A percentile compares a stretch with the other conserved stretches of the same genome.
Evolutionary conservation across 2,113 vertebrate genomes (phyloP).

Genomic region (Chionodraco myersi): DNA sequence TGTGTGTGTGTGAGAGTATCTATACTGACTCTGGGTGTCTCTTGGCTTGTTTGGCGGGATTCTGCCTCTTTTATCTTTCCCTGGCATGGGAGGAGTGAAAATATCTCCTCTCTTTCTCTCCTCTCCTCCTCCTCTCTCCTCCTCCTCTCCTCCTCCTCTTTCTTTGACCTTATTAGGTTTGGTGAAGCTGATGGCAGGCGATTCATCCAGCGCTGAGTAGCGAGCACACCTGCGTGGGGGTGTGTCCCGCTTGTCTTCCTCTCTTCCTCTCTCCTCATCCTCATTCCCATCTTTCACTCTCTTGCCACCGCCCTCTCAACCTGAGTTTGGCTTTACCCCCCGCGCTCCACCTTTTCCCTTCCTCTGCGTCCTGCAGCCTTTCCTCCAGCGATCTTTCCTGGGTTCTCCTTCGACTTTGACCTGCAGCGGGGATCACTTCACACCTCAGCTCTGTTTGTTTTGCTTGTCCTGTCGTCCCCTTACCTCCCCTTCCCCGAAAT

Average conservation of each 20-base stretch:
- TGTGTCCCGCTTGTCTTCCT: conserved; percentile 50
- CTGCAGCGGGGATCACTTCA: conserved; percentile 80
- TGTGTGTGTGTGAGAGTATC: not conserved
- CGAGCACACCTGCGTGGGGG: conserved; percentile 74
- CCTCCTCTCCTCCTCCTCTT: conserved; percentile 38
- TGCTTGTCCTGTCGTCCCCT: conserved; percentile 83
- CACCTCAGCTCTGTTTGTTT: conserved; percentile 86
- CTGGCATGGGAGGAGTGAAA: conserved; percentile 72
- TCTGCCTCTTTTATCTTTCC: conserved; percentile 76
- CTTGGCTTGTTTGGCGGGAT: conserved; percentile 78
- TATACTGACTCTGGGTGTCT: conserved; percentile 54
- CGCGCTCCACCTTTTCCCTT: conserved; percentile 8
- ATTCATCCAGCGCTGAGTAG: conserved; percentile 60
- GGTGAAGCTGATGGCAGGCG: conserved; percentile 66
- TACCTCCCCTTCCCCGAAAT: conserved; percentile 39
- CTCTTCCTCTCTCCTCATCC: conserved; percentile 17
- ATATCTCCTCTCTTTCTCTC: conserved; percentile 54
- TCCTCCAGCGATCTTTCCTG: conserved; percentile 28
- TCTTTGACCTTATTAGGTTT: conserved; percentile 74
- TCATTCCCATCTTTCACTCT: conserved; percentile 53
- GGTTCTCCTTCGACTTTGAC: conserved; percentile 69
- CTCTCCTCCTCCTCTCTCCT: conserved; percentile 32
- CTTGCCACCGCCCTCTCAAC: conserved; percentile 12
- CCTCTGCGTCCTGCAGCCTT: conserved; percentile 10
- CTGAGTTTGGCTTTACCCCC: conserved; percentile 24